These are phyloP conservation scores for Hiodon tergisus DNA, from an alignment of 2,113 vertebrate species.

Conservation along the genomic window DNA sequence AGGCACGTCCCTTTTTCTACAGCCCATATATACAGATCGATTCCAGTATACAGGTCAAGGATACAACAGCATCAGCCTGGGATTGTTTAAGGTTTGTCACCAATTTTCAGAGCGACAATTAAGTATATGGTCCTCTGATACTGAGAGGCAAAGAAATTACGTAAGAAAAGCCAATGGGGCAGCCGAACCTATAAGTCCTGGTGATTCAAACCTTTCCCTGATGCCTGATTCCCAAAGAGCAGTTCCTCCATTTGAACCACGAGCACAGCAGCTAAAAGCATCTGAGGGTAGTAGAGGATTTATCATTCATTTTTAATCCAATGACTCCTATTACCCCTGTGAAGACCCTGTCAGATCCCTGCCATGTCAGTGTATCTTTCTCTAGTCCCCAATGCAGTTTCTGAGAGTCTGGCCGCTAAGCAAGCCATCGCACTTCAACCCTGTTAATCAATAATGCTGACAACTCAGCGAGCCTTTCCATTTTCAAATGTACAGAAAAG, in stretches of 20 bases:
- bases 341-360: not conserved
- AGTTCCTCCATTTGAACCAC: not conserved
- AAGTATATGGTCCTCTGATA: no score
- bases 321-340: not conserved
- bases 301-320: conserved; percentile 21
- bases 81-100: no score
- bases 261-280: conserved; percentile 6
- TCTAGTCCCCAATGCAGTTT: not conserved
- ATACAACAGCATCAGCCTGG: no score
- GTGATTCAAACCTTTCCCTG: not conserved
- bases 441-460: not conserved
- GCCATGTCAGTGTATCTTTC: not conserved
- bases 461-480: not conserved
- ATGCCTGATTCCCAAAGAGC: not conserved
- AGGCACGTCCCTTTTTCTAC: no score
- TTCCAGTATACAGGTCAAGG: no score
- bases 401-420: not conserved
- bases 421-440: not conserved
- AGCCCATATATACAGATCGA: no score
- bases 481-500: not conserved
- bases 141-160: no score
- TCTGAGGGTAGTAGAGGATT: conserved; percentile 7
- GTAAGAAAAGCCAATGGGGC: no score
- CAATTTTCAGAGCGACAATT: no score
- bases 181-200: no score